A percentile compares a stretch with the other conserved stretches of the same genome.
phyloP scores from a whole-genome alignment of 2,113 vertebrate genomes.

The Oostethus manadensis region DNA sequence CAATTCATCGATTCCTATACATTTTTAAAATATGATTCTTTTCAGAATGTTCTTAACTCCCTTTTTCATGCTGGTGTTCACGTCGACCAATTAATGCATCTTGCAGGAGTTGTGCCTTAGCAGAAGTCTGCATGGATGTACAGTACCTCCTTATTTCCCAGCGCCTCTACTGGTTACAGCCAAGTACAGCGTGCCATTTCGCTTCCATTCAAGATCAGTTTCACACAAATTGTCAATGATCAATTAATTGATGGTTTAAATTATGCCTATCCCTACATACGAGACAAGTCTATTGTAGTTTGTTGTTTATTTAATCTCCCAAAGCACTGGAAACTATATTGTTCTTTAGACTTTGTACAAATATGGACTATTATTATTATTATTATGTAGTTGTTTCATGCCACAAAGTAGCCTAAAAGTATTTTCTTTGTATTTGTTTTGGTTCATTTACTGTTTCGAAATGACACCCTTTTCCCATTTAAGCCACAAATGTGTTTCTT shows the following conservation, averaged over 20 bases:
- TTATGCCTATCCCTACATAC: conserved; percentile 23
- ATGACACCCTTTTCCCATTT: conserved; percentile 35
- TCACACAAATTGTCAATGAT: neutral
- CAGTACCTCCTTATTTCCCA: neutral
- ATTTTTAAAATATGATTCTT: neutral
- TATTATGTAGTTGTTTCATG: conserved; percentile 67
- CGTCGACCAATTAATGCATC: neutral
- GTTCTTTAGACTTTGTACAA: conserved; percentile 71
- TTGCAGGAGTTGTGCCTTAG: too few relatives aligned
- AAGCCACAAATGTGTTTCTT: conserved; percentile 34
- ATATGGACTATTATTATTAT: conserved; percentile 49
- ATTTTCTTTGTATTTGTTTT: conserved; percentile 67
- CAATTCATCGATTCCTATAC: neutral
- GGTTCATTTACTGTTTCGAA: conserved; percentile 59
- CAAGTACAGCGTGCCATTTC: neutral
- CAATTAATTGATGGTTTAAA: neutral
- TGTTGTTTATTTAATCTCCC: conserved; percentile 60
- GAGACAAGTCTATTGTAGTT: conserved; percentile 51
- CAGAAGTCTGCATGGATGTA: too few relatives aligned
- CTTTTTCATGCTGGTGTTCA: neutral
- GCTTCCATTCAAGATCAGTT: neutral
- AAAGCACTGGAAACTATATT: conserved; percentile 75
- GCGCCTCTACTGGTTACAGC: neutral
- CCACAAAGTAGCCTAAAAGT: conserved; percentile 72
- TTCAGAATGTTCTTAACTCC: neutral